Evolutionary conservation across 2,797 vertebrate species (phyloP), one percentile per base, ranked within the genome.

Genomic region (Lacerta viridis): DNA sequence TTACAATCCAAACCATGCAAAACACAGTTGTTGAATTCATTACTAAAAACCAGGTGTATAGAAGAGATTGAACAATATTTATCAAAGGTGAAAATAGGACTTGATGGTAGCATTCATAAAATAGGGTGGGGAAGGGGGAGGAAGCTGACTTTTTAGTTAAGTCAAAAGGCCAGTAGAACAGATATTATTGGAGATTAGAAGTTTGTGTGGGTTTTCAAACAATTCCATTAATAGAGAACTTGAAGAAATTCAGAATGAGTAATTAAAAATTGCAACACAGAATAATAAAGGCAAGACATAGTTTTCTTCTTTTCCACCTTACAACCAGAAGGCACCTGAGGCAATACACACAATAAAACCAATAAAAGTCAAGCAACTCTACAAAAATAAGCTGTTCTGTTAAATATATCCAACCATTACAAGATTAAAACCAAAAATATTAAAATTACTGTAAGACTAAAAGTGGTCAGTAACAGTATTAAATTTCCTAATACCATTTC

Each of bases 241-340:
- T 68, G 66, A 79, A 59, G 17, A 84, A 59, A 88, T 78, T 79
- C 41, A 78, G 80, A 77, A 46, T 27, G 82, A 83, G 27, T 23
- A 41, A 55, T 83, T 55, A 77, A 83, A 88, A 78, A 61, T 17
- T 33, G 17, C 41, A 68, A 29, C n/a, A 71, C 33, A 71, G 33
- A 23, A 81, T 50, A 69, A 66, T 46, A 72, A 11, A 36, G 46
- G 3, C 50, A 55, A 55, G 50, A 55, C 50, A 55, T 3, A 55
- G 50, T 55, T 55, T 25, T 75, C 61, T 36, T 77, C 20, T 13
- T n/a, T 27, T 10, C 20, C 25, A 43, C 9, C 15, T 87, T 82
- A 23, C 10, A 17, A 25, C 55, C 50, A 74, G 50, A 64, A 33
- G 18, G 33, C 5, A 43, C 17, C 29, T 59, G 55, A 83, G 15